Base-by-base conservation (phyloP, 2,113 vertebrate species). In the Melozone crissalis region DNA sequence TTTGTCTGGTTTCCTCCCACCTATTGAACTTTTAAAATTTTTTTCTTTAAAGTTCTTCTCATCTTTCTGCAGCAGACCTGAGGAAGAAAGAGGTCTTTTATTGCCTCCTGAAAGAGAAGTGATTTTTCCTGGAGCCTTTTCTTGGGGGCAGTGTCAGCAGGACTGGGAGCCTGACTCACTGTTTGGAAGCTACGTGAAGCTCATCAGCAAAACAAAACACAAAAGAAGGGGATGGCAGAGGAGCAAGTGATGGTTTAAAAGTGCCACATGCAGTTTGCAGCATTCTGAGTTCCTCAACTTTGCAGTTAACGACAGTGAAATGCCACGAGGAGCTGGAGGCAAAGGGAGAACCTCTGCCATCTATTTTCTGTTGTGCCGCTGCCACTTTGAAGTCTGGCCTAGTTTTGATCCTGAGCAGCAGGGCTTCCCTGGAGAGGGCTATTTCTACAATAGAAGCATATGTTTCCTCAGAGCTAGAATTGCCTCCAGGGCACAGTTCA, bases 111-210 rank as follows among this genome's bases (percentile, higher is more conserved):
- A 89, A 93, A 90, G 65, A 37, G 62, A 91, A 93, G 74, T 22
- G 72, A 71, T 93, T 74, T 83, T 96, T 96, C 88, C 76, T 86
- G 65, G 76, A 93, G 94, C 91, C 68, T 89, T 95, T 92, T 88
- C 37, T 62, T 73, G 76, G 4, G 33, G 13, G 9, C 43, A 81
- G 59, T 94, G 73, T 65, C 90, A 88, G 91, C 69, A 87, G 90
- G 46, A 59, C 93, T 95, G 90, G 93, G 74, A 92, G 59, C 27
- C 18, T 91, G 96, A 95, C 63, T 97, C 51, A 62, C 55, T 67
- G 31, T 54, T 87, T 91, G 2, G 0, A 76, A 84, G 93, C 63
- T 73, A 62, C 43, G 62, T 66, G 67, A 47, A 35, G 92, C 85
- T 93, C 63, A 28, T 51, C 83, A 73, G 76, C 47, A 76, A 92